phyloP scores from a whole-genome alignment of 2,113 vertebrate species.

The Catharus minimus region DNA sequence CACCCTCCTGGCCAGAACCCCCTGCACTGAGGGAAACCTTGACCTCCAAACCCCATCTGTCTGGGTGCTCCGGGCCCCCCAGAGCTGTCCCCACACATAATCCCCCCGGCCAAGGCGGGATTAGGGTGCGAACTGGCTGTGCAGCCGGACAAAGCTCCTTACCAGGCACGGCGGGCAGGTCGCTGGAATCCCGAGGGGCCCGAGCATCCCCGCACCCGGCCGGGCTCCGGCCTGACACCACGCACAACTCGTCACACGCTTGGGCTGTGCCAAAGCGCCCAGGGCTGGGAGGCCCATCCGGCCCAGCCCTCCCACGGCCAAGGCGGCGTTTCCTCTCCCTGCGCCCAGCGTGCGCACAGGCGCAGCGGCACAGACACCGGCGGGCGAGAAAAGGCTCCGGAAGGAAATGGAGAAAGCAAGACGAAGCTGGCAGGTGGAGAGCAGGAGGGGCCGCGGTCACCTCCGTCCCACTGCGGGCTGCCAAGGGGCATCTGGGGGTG shows the following conservation, averaged over 20 bases:
- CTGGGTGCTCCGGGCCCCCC: not conserved
- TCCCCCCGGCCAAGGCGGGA: not conserved
- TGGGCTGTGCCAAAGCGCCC: not conserved
- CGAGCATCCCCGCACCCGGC: not conserved
- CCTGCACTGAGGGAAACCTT: rapidly evolving
- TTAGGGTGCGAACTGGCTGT: not conserved
- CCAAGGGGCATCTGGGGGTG: not conserved
- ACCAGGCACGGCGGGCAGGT: not conserved
- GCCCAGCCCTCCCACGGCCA: not conserved
- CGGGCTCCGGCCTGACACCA: not conserved
- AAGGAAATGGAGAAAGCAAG: conserved; percentile 57
- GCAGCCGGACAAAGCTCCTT: conserved; percentile 21
- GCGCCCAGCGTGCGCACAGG: not conserved
- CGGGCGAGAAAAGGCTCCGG: conserved; percentile 29
- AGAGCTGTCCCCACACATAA: not conserved
- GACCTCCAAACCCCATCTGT: not conserved
- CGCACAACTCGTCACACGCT: not conserved
- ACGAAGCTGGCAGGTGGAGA: conserved; percentile 23
- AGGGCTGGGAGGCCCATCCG: not conserved
- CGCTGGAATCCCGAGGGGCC: not conserved
- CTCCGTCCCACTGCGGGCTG: not conserved
- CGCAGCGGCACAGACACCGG: not conserved
- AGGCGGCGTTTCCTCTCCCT: conserved; percentile 15
- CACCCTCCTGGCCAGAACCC: not conserved
- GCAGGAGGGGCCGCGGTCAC: not conserved